Base-by-base conservation (phyloP, 2,113 vertebrate genomes). In the Myrmophylax atrothorax region DNA sequence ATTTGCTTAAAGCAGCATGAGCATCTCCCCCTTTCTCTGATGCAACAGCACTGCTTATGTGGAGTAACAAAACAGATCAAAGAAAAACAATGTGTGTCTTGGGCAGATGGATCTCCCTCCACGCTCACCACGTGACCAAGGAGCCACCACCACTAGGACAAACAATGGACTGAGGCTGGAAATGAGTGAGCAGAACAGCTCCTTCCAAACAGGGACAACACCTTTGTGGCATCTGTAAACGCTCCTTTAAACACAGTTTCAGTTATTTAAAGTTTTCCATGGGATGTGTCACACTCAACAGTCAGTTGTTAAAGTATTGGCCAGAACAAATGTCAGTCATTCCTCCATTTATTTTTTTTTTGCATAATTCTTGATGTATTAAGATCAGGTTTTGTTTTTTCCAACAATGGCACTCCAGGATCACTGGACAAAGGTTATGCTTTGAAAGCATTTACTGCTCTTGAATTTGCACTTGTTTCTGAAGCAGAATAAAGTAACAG, bases 291-390 rank as follows among this genome's bases (percentile, higher is more conserved):
- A 70, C 11, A 33, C 40, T 42, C 15, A 94, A 49, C 5, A 20
- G 6, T 15, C 4, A 46, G 7, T 18, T 74, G 9, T 22, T 79
- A 1, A 58, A 73, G 7, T 49, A 72, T 26, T 9, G 46, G 10
- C 16, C 58, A 66, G 25, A 86, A 64, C 2, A 12, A 44, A 44
- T 74, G 46, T 20, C 37, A 63, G 19, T 37, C 14, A 23, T 31
- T 58, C 31, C 44, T 66, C 13, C 58, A 2, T 12, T 1, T 17
- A 24, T 50, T 55, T 84, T 26, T 84, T 26, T 68, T 84, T 23
- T 24, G 0, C 2, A 0, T 47, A 50, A 50, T 8, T 55, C n/a
- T 29, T 50, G 4, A 53, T 31, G 7, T n/a, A 31, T 33, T 37
- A 73, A 47, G 33, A 68, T 66, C 2, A 44, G 24, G 26, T 33